Evolutionary conservation across 2,888 invertebrate species (phyloP).

Genomic region (Lasioglossum malachurum): DNA sequence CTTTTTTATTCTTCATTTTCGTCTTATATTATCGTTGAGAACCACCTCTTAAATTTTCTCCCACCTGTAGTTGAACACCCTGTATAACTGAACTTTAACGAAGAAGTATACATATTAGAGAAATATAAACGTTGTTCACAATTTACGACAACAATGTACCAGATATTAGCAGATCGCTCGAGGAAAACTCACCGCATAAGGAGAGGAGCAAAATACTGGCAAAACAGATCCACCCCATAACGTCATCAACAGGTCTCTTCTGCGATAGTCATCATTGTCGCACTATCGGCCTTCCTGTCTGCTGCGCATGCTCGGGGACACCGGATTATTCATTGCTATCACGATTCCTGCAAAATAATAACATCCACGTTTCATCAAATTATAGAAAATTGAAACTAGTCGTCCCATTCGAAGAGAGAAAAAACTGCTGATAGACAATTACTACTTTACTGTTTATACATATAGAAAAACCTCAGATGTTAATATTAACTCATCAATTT

Average conservation of each 20-base stretch:
- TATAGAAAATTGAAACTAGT: background rate
- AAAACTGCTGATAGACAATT: too few relatives aligned
- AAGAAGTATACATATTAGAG: background rate
- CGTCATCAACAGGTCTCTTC: constrained; percentile 84
- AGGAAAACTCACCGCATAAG: constrained; percentile 82
- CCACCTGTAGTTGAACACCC: too few relatives aligned
- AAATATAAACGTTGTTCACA: background rate
- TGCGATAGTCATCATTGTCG: constrained; percentile 61
- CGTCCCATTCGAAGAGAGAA: too few relatives aligned
- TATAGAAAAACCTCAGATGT: too few relatives aligned
- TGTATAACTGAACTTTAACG: background rate
- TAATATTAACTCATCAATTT: too few relatives aligned
- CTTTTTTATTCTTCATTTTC: too few relatives aligned
- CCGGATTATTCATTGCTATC: constrained; percentile 30
- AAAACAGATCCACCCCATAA: constrained; percentile 86
- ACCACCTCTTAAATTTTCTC: too few relatives aligned
- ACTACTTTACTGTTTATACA: too few relatives aligned
- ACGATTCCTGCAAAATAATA: constrained; percentile 26
- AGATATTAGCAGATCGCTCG: background rate
- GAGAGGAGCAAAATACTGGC: constrained; percentile 85
- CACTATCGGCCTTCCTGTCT: constrained; percentile 50
- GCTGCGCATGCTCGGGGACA: constrained; percentile 21
- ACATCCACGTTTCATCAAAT: background rate
- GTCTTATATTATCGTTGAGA: too few relatives aligned
- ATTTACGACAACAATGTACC: background rate